Base-by-base conservation (phyloP, 2,113 vertebrate species). In the Ciconia stormi region DNA sequence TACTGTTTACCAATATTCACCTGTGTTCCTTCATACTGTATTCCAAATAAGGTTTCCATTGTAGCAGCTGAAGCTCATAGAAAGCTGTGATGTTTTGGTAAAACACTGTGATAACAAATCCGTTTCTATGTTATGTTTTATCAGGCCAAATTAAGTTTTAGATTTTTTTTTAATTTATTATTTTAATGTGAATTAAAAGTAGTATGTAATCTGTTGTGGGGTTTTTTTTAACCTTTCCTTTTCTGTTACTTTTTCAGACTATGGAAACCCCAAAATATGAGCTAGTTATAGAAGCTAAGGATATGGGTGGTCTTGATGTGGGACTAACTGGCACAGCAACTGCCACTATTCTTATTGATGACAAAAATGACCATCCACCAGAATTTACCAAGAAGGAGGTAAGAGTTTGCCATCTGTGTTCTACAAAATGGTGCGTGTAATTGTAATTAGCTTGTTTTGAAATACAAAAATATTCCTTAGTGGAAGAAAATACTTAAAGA, bases 321-420 rank as follows among this genome's bases (percentile, higher is more conserved):
- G 99, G 99, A n/a, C 97, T 99, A 13, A 99, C 98, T 3, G 99
- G 99, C 78, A 99, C 99, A 1, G 99, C 99, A 40, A 99, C 99
- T 0, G 99, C 99, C 5, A 99, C 99, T 17, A 99, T 99, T 62
- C 98, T 99, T 46, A 99, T 99, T 26, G 99, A 99, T 16, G 99
- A 99, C 98, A 99, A 99, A 95, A 99, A 99, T 4, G 99, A 99
- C 92, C 99, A 99, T 30, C 98, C 99, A 0, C 99, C 99, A 3
- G 99, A 99, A 96, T 99, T 99, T 97, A 99, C 99, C 59, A 99
- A 98, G 97, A 99, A 99, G 21, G 98, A 99, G 99, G 99, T 99
- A 98, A 98, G 98, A 30, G 6, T 52, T 80, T 47, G 3, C 56
- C 10, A 22, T 52, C 30, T 63, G 40, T 12, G 17, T 59, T 62